phyloP scores from a whole-genome alignment of 2,888 invertebrate genomes.

The Nysson spinosus region DNA sequence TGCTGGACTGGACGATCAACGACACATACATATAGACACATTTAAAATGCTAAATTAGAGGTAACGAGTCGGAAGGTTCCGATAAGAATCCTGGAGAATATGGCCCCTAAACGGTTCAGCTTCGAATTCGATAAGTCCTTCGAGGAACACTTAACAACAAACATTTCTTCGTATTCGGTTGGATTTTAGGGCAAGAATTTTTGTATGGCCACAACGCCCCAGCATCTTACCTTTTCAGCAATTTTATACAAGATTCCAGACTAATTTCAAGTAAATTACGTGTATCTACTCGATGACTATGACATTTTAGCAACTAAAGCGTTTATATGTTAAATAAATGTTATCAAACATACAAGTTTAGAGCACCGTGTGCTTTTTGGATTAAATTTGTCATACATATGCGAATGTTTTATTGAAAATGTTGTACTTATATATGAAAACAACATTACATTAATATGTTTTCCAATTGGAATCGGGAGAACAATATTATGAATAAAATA shows the following conservation, averaged over 20 bases:
- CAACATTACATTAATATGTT: too few species aligned
- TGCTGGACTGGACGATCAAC: slow-evolving; percentile 21
- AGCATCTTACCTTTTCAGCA: slow-evolving; percentile 1
- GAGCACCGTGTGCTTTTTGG: too few species aligned
- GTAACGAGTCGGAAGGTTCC: slow-evolving; percentile 52
- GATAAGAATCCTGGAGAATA: slow-evolving; percentile 54
- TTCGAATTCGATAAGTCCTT: slow-evolving; percentile 47
- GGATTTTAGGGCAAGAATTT: slow-evolving; percentile 28
- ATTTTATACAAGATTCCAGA: not conserved
- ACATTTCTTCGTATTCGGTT: slow-evolving; percentile 35
- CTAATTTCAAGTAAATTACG: too few species aligned
- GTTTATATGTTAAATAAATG: too few species aligned
- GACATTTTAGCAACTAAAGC: too few species aligned
- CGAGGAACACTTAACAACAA: slow-evolving; percentile 47
- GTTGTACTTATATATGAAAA: too few species aligned
- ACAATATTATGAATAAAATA: too few species aligned
- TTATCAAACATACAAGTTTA: too few species aligned
- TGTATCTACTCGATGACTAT: too few species aligned
- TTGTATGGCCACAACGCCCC: not conserved
- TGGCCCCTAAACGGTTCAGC: slow-evolving; percentile 52
- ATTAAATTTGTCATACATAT: too few species aligned
- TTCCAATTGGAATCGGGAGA: too few species aligned
- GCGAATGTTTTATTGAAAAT: too few species aligned
- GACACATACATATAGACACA: slow-evolving; percentile 32
- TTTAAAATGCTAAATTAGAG: slow-evolving; percentile 57